Conservation (phyloP, 2,888 invertebrate species). For the Eristalis tenax region DNA sequence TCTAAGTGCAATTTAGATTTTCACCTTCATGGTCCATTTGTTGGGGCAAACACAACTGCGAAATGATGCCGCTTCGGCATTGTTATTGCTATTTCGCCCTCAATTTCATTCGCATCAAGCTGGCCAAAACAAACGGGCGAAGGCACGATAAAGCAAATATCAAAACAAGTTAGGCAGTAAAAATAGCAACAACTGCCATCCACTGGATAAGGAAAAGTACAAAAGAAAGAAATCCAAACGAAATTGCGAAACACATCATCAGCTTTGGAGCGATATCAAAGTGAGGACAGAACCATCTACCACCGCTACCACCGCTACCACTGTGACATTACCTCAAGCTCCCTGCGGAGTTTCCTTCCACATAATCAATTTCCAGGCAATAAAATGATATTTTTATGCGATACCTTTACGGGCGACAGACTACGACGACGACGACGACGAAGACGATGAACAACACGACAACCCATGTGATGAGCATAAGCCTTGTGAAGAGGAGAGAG, state of each 20-base stretch:
- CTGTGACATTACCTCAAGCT: neutral
- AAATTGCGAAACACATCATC: conserved; percentile 46
- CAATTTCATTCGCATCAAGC: conserved; percentile 12
- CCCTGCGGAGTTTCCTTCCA: conserved; percentile 44
- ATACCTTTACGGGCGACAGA: conserved; percentile 53
- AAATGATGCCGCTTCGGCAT: conserved; percentile 20
- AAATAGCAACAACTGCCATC: neutral
- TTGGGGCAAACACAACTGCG: conserved; percentile 29
- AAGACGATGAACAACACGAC: conserved; percentile 2
- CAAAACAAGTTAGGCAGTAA: conserved; percentile 16
- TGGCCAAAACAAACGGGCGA: conserved; percentile 28
- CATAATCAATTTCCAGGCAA: conserved; percentile 67
- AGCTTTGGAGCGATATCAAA: conserved; percentile 23
- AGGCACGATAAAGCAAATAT: conserved; percentile 43
- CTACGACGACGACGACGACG: neutral
- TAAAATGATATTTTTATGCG: conserved; percentile 69
- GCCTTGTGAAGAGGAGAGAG: neutral
- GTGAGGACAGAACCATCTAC: conserved; percentile 6
- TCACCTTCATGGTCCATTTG: conserved; percentile 62
- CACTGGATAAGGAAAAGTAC: neutral
- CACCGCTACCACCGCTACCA: neutral
- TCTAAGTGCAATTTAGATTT: conserved; percentile 49
- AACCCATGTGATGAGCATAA: neutral
- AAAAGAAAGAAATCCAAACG: conserved; percentile 11
- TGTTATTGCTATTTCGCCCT: conserved; percentile 20